A percentile compares a stretch with the other conserved stretches of the same genome.
Conservation (phyloP, 2,797 vertebrate species). For the Anolis apletophallus region DNA sequence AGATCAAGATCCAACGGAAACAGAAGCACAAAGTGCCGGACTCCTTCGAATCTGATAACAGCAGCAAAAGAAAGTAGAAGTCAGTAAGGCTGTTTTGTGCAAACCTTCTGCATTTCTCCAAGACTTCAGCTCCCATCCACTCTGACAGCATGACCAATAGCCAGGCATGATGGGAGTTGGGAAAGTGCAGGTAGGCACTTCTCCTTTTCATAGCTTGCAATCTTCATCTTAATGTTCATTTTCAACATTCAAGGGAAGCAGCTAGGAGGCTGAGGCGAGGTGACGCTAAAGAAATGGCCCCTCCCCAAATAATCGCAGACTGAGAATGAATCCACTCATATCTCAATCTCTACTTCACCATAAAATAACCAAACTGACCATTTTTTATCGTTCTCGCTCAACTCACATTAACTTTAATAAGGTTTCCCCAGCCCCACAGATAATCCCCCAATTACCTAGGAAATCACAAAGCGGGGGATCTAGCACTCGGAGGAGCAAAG, state of each 20-base stretch:
- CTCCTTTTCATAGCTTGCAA: background rate
- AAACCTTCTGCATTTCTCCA: background rate
- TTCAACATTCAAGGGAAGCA: background rate
- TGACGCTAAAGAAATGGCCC: background rate
- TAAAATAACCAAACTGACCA: too few relatives aligned
- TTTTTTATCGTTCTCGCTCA: background rate
- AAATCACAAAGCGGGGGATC: constrained; percentile 91
- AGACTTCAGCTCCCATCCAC: background rate
- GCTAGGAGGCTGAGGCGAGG: background rate
- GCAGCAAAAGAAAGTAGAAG: background rate
- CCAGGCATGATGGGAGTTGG: background rate
- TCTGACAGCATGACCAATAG: background rate
- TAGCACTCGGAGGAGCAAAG: constrained; percentile 85
- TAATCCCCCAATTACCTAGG: constrained; percentile 80
- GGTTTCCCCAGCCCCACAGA: too few relatives aligned
- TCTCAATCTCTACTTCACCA: too few relatives aligned
- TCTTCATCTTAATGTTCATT: background rate
- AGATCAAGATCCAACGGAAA: constrained; percentile 94
- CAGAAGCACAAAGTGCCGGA: constrained; percentile 92
- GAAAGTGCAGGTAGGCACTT: too few relatives aligned
- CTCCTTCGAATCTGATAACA: constrained; percentile 87
- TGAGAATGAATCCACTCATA: background rate
- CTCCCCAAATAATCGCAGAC: background rate
- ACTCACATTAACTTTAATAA: background rate
- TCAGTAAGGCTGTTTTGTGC: background rate